phyloP scores from a whole-genome alignment of 2,113 vertebrate genomes.

The Daphoenositta chrysoptera region DNA sequence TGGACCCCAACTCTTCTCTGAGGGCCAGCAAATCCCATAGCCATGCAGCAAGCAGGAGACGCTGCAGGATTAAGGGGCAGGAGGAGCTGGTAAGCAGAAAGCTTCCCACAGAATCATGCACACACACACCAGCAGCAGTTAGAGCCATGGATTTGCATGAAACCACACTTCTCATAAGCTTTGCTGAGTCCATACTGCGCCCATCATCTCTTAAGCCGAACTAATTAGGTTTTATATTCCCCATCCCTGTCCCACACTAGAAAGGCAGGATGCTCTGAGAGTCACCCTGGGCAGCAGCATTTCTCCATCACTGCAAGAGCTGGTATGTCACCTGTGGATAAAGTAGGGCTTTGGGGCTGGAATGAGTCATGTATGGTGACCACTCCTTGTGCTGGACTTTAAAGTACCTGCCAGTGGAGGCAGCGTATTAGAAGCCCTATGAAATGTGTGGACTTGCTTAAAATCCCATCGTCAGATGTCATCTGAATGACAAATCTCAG shows the following conservation, averaged over 20 bases:
- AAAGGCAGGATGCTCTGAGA: not conserved
- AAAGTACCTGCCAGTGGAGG: not conserved
- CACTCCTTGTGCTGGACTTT: not conserved
- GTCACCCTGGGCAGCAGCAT: not conserved
- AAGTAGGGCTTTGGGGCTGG: not conserved
- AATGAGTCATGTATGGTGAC: not conserved
- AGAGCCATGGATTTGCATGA: not conserved
- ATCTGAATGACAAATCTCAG: not conserved
- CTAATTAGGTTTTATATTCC: not conserved
- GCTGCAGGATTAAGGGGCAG: not conserved
- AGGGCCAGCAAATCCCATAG: not conserved
- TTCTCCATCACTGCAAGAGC: not conserved
- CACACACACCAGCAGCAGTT: not conserved
- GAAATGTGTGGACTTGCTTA: not conserved
- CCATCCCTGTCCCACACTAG: not conserved
- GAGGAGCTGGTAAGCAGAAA: not conserved
- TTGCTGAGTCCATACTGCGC: not conserved
- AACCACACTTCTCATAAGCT: not conserved
- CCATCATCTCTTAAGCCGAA: not conserved
- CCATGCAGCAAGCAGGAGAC: not conserved
- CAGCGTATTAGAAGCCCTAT: not conserved
- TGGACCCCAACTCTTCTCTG: not conserved
- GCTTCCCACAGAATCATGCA: not conserved
- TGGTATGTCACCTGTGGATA: accelerated
- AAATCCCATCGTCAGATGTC: not conserved